phyloP scores from a whole-genome alignment of 2,888 invertebrate genomes.

The Tachina grossa region DNA sequence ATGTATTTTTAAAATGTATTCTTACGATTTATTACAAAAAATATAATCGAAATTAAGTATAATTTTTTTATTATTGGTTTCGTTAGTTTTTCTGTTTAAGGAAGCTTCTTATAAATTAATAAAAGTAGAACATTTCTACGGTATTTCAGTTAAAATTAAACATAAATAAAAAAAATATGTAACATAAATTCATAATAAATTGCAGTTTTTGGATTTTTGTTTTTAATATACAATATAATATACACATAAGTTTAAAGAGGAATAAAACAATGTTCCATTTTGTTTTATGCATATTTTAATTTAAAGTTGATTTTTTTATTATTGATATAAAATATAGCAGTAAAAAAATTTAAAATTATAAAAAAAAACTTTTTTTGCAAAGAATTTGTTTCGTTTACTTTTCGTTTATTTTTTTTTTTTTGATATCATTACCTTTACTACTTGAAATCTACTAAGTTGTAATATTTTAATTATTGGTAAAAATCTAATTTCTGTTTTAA shows the following conservation, averaged over 20 bases:
- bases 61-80: constrained; percentile 51
- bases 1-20: constrained; percentile 64
- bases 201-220: constrained; percentile 49
- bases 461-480: constrained; percentile 34
- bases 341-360: constrained; percentile 53
- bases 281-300: constrained; percentile 21
- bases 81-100: constrained; percentile 33
- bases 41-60: constrained; percentile 57
- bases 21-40: constrained; percentile 61
- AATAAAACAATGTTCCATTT: constrained; percentile 33
- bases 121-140: constrained; percentile 56
- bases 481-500: constrained; percentile 41
- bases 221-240: constrained; percentile 66
- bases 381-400: constrained; percentile 40
- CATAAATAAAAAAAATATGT: constrained; percentile 65
- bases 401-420: constrained; percentile 29
- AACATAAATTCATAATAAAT: constrained; percentile 69
- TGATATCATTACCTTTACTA: constrained; percentile 53
- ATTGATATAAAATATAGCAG: constrained; percentile 62
- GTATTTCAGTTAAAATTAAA: constrained; percentile 56
- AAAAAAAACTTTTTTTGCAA: constrained; percentile 35
- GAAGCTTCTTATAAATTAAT: constrained; percentile 58
- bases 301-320: constrained; percentile 26
- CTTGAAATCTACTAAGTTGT: constrained; percentile 61
- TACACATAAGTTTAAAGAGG: constrained; percentile 50